Evolutionary conservation across 1,140 invertebrate species (phyloP).

Genomic region (Lordiphosa clarofinis): DNA sequence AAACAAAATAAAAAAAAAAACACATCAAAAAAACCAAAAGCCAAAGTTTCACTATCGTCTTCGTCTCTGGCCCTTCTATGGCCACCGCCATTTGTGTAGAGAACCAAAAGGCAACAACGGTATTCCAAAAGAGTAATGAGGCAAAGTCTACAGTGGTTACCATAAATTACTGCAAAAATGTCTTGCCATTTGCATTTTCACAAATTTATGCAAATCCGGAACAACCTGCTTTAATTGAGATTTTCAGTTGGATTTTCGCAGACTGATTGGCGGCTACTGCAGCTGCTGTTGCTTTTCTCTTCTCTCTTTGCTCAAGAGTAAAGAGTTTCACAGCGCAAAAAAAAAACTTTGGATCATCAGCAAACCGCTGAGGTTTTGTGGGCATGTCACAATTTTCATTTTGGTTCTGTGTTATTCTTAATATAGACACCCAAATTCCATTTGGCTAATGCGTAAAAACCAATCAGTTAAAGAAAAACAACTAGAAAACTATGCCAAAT

Average conservation of each 20-base stretch:
- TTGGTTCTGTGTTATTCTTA: conserved; percentile 32
- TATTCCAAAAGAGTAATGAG: conserved; percentile 58
- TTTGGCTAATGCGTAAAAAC: conserved; percentile 14
- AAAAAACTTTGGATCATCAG: not conserved
- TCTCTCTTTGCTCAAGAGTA: conserved; percentile 3
- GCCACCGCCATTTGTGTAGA: conserved; percentile 49
- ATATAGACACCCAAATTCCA: conserved; percentile 33
- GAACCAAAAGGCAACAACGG: conserved; percentile 63
- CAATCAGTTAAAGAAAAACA: conserved; percentile 21
- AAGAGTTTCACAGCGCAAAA: not conserved
- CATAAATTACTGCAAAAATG: not conserved
- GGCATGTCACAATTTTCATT: conserved; percentile 7
- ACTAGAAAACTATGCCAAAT: conserved; percentile 32
- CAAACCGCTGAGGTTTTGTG: not conserved
- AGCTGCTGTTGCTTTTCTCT: conserved; percentile 4
- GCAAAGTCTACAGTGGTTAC: conserved; percentile 12
- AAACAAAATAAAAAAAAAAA: conserved; percentile 33
- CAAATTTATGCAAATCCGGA: conserved; percentile 37
- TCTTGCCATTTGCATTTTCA: conserved; percentile 21
- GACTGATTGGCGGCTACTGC: conserved; percentile 49
- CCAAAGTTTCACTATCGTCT: conserved; percentile 46
- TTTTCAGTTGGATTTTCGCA: conserved; percentile 26
- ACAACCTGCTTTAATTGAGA: conserved; percentile 19
- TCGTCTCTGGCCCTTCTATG: conserved; percentile 41
- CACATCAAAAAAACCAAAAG: conserved; percentile 20